Percentiles rank a stretch among this genome's conserved stretches.
Conservation (phyloP, 2,113 vertebrate genomes). For the Tetrax tetrax region DNA sequence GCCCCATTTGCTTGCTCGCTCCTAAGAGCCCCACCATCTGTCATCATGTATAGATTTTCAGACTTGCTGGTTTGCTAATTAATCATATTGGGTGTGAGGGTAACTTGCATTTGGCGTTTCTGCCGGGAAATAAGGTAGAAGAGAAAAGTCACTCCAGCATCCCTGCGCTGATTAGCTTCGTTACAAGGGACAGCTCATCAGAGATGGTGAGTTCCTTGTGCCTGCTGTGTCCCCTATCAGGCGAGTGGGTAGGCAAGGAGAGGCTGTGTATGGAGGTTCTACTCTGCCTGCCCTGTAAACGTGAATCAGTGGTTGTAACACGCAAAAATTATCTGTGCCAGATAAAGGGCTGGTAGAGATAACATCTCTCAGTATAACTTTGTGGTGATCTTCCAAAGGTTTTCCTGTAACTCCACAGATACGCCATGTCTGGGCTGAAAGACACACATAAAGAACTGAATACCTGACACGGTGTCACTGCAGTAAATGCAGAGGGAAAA, state of each 20-base stretch:
- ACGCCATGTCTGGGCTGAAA: not conserved
- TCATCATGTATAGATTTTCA: not conserved
- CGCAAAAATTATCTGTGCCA: not conserved
- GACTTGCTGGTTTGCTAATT: not conserved
- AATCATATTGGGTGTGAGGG: not conserved
- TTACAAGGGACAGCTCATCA: not conserved
- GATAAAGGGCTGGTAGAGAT: not conserved
- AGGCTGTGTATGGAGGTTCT: not conserved
- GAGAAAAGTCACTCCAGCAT: not conserved
- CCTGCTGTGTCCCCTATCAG: not conserved
- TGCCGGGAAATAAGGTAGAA: not conserved
- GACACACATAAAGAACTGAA: accelerated
- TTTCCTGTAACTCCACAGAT: not conserved
- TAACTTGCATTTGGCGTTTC: not conserved
- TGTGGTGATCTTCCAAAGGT: not conserved
- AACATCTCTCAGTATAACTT: not conserved
- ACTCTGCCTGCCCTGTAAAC: not conserved
- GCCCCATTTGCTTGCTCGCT: not conserved
- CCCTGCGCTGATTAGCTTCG: not conserved
- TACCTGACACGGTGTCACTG: not conserved
- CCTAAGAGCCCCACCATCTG: constrained; percentile 19
- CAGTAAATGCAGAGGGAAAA: not conserved
- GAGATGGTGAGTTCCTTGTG: not conserved
- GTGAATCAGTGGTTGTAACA: not conserved
- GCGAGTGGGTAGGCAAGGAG: not conserved